Base-by-base conservation (phyloP, 2,888 invertebrate genomes). In the Clitarchus hookeri region DNA sequence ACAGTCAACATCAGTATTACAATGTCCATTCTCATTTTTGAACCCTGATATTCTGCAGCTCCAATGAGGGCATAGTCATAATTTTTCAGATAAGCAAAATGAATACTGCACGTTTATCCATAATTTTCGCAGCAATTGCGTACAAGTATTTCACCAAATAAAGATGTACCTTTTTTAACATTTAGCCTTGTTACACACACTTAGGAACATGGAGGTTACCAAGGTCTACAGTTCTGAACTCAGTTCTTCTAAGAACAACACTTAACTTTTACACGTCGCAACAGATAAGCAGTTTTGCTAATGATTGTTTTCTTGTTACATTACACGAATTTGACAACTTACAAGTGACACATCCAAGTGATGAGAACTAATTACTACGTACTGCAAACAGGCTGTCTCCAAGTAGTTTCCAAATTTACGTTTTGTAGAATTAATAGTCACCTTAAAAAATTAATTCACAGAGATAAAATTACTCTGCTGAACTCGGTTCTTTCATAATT, bases 131-230 rank as follows among this genome's bases (percentile, higher is more conserved):
- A 65, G 16, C 65, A 65, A 9, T 65, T 65, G 65, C 65, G 65
- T 65, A 65, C 65, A 65, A 65, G 53, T 65, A n/a, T 65, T n/a
- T 65, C 65, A 65, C 65, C 65, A 65, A 65, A 23, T 65, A 65
- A 16, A 65, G 65, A 23, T 65, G 65, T 65, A 65, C 65, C 65
- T 11, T 65, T n/a, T 65, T 65, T 6, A 65, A 65, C 65, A 65
- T 65, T 65, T 65, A 65, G n/a, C 65, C n/a, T 65, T 65, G 11
- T 65, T 65, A n/a, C 16, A 65, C n/a, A 65, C n/a, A 65, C n/a
- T n/a, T 65, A 65, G 65, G 65, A 65, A 65, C 65, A 65, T 16
- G n/a, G 19, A 65, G 65, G 65, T 23, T 65, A 65, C 65, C 65
- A 65, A 65, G 23, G n/a, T 65, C 19, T 65, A 65, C n/a, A 65